A percentile compares a stretch with the other conserved stretches of the same genome.
Evolutionary conservation across 2,888 invertebrate species (phyloP).

Genomic region (Altica lythri): DNA sequence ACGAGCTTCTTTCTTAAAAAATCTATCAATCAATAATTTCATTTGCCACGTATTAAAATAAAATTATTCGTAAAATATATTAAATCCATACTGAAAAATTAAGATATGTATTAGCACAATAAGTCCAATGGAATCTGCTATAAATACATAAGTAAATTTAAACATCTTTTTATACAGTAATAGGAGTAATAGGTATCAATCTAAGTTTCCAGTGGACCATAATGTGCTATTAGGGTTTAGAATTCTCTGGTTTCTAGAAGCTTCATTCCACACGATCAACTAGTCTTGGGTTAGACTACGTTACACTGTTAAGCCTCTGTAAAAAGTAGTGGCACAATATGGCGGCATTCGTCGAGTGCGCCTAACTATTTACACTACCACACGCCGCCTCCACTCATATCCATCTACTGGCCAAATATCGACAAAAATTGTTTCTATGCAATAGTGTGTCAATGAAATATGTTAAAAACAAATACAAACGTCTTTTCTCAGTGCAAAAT

Average conservation of each 20-base stretch:
- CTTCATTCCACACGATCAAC: constrained; percentile 56
- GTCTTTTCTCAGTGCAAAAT: no score
- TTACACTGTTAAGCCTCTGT: constrained; percentile 47
- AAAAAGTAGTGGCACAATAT: constrained; percentile 38
- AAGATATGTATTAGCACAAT: constrained; percentile 28
- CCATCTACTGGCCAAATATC: constrained; percentile 40
- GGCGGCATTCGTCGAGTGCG: constrained; percentile 44
- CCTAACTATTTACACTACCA: constrained; percentile 54
- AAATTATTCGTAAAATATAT: no score
- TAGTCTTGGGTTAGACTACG: constrained; percentile 51
- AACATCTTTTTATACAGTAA: no score
- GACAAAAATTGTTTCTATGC: constrained; percentile 8
- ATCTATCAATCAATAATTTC: no score
- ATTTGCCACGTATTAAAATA: no score
- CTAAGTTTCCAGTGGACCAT: constrained; percentile 29
- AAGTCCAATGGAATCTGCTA: constrained; percentile 29
- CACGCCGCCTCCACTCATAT: constrained; percentile 46
- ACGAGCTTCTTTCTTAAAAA: constrained; percentile 13
- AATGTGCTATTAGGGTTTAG: constrained; percentile 31
- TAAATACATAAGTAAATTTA: no score
- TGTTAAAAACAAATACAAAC: not conserved
- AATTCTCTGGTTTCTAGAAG: constrained; percentile 52
- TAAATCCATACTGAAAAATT: no score
- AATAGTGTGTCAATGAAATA: not conserved
- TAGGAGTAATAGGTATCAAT: constrained; percentile 9